A percentile compares a stretch with the other conserved stretches of the same genome.
Evolutionary conservation across 2,888 invertebrate genomes (phyloP).

Genomic region (Clunio marinus): DNA sequence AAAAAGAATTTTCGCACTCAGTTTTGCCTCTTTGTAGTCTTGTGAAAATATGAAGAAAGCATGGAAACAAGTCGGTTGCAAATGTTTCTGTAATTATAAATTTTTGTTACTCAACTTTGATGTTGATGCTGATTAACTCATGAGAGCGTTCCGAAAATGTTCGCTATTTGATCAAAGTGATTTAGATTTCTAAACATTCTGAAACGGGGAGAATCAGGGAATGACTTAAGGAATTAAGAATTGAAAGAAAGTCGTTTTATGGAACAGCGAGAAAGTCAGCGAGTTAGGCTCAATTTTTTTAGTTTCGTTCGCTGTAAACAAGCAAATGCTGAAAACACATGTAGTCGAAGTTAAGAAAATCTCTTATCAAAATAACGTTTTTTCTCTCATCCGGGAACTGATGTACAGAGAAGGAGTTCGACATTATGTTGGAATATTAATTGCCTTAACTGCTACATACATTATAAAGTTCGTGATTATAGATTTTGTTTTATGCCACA

Average conservation of each 20-base stretch:
- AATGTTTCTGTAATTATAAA: not conserved
- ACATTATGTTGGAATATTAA: not conserved
- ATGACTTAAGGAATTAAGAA: too few relatives aligned
- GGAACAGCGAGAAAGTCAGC: too few relatives aligned
- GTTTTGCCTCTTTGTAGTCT: not conserved
- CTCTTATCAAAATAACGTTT: slow-evolving; percentile 25
- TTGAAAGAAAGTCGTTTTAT: too few relatives aligned
- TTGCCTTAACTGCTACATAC: too few relatives aligned
- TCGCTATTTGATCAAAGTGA: slow-evolving; percentile 9
- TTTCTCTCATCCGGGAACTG: slow-evolving; percentile 27
- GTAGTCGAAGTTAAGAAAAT: slow-evolving; percentile 11
- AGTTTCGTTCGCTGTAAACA: slow-evolving; percentile 7
- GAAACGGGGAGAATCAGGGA: not conserved
- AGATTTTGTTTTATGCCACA: too few relatives aligned
- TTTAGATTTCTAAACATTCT: not conserved
- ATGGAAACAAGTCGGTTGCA: not conserved
- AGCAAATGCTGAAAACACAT: slow-evolving; percentile 15
- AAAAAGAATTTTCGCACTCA: not conserved
- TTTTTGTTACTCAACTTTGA: slow-evolving; percentile 2
- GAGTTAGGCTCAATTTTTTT: not conserved
- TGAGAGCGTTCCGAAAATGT: too few relatives aligned
- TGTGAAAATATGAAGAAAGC: not conserved
- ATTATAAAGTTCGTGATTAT: too few relatives aligned
- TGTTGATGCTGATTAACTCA: slow-evolving; percentile 6
- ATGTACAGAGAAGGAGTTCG: slow-evolving; percentile 5